Evolutionary conservation across 2,888 invertebrate species (phyloP), one percentile per base, ranked within the genome.

Genomic region (Apamea sordens): DNA sequence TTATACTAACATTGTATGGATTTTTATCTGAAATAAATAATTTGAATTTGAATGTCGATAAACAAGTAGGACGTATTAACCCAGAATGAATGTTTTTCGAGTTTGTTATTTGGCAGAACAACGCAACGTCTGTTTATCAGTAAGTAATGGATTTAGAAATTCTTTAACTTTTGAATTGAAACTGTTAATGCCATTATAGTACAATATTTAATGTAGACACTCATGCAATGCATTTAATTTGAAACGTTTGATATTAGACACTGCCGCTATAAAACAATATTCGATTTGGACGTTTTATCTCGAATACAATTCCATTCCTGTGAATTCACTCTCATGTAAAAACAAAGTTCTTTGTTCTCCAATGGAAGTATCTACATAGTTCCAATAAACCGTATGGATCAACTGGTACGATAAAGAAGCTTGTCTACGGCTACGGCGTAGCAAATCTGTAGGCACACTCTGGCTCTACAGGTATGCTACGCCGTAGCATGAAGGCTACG

Each of bases 401-500:
- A 70, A 77, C n/a, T 77, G 36, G 10, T 53, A 44, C 50, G 13
- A 61, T 72, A 61, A 73, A 63, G 53, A 79, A 56, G 28, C 2
- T 72, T 21, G 11, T 72, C 36, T 83, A 79, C 28, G 41, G 67
- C 68, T 79, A 84, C 80, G 69, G 44, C 74, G 82, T 80, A 69
- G 84, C 36, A 73, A 18, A 68, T 63, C 56, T 28, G 59, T 79
- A 73, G 56, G 56, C 28, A 63, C 59, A 44, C 28, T 44, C 18
- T 56, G 64, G 50, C 8, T 84, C 61, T 73, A 73, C 63, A 59
- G 50, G 24, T 64, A 44, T 50, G 80, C 73, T 84, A 82, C 84
- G 84, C 15, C 82, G 82, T 82, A 84, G 82, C 61, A 32, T 18
- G 15, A 63, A 67, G 56, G 44, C 44, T 76, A 77, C 83, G 15